Conservation (phyloP, 2,113 vertebrate genomes). For the Polyodon spathula region DNA sequence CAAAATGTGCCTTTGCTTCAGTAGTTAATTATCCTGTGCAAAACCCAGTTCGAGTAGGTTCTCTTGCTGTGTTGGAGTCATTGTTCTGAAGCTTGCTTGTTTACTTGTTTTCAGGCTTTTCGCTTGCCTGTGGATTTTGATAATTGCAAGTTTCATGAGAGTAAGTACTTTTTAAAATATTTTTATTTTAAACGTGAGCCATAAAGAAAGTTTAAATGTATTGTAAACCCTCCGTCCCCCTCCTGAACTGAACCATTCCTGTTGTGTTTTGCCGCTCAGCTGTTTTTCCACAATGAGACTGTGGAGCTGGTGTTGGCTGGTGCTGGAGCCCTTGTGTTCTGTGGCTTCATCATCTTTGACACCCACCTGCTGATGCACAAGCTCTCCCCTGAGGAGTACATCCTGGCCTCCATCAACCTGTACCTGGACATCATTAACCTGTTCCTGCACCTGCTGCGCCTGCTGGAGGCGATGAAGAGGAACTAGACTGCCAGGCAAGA, state of each 20-base stretch:
- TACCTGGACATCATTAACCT: slow-evolving; percentile 93
- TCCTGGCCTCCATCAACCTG: slow-evolving; percentile 84
- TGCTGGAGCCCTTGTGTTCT: slow-evolving; percentile 79
- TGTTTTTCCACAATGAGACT: slow-evolving; percentile 76
- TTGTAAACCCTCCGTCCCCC: slow-evolving; percentile 27
- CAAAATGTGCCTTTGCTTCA: no score
- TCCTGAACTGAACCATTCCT: no score
- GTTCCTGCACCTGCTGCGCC: slow-evolving; percentile 75
- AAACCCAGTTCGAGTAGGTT: no score
- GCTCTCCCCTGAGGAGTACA: slow-evolving; percentile 88
- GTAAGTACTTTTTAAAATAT: no score
- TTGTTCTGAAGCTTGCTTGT: neutral
- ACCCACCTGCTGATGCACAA: slow-evolving; percentile 85
- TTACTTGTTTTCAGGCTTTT: slow-evolving; percentile 62
- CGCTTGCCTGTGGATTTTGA: slow-evolving; percentile 79
- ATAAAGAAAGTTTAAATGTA: no score
- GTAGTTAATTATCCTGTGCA: no score
- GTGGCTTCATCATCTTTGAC: slow-evolving; percentile 93
- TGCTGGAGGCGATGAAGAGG: slow-evolving; percentile 81
- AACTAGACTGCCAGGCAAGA: slow-evolving; percentile 58
- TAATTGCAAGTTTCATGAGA: slow-evolving; percentile 70
- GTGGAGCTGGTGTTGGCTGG: slow-evolving; percentile 69
- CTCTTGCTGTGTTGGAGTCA: no score
- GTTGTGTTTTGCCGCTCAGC: no score
- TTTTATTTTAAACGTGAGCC: no score